Evolutionary conservation across 2,888 invertebrate genomes (phyloP).

Genomic region (Ophion obscuratus): DNA sequence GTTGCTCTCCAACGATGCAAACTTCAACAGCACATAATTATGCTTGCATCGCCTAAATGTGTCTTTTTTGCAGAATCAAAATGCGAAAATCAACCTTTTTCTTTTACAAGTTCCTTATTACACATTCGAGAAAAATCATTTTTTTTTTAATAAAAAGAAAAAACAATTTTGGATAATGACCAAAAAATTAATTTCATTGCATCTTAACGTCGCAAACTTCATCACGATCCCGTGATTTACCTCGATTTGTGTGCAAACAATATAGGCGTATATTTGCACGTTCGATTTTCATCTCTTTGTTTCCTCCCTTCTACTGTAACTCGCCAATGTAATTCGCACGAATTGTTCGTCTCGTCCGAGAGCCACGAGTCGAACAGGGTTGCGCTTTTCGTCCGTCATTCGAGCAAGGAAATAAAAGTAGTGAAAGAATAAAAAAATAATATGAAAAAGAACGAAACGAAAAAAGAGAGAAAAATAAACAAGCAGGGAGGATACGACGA

Average conservation of each 20-base stretch:
- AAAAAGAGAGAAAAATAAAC: not conserved
- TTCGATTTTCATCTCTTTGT: too few relatives aligned
- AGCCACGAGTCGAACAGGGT: not conserved
- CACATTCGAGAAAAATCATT: not conserved
- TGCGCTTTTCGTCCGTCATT: not conserved
- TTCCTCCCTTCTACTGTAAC: too few relatives aligned
- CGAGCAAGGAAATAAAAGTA: not conserved
- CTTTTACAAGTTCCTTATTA: too few relatives aligned
- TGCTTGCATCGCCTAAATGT: too few relatives aligned
- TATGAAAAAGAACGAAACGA: not conserved
- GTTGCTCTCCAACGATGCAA: too few relatives aligned
- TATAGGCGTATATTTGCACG: too few relatives aligned
- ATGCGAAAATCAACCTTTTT: too few relatives aligned
- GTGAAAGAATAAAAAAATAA: not conserved
- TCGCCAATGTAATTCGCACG: not conserved
- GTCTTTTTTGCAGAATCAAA: too few relatives aligned
- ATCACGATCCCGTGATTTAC: not conserved
- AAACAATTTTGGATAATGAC: too few relatives aligned
- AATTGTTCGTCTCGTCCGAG: not conserved
- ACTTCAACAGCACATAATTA: too few relatives aligned
- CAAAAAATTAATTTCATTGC: too few relatives aligned
- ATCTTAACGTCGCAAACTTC: not conserved
- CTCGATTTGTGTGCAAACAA: not conserved
- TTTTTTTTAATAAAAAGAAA: not conserved
- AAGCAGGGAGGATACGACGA: slow-evolving; percentile 54